Conservation (phyloP, 2,888 invertebrate genomes). For the Drosophila meridionalis region DNA sequence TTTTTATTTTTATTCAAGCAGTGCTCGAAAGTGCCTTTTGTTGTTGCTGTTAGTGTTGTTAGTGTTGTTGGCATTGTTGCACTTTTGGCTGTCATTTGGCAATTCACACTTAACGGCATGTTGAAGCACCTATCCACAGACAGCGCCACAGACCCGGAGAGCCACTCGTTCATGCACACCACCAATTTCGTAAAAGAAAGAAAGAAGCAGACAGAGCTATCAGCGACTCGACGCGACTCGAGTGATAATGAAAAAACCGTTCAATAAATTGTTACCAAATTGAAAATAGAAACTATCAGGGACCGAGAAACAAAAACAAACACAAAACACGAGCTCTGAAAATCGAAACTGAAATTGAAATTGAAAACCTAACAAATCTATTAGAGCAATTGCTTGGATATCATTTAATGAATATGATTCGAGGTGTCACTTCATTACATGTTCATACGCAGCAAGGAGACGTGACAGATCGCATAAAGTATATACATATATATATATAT, state of each 20-base stretch:
- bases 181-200: constrained; percentile 49
- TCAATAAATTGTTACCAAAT: constrained; percentile 30
- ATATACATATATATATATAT: too few species aligned
- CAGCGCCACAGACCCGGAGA: constrained; percentile 22
- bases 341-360: constrained; percentile 5
- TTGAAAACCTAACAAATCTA: constrained; percentile 28
- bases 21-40: constrained; percentile 44
- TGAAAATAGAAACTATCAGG: constrained; percentile 21
- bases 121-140: constrained; percentile 45
- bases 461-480: neutral
- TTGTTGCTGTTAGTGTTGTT: constrained; percentile 23
- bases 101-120: constrained; percentile 68
- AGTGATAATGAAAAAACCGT: constrained; percentile 52
- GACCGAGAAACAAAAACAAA: neutral
- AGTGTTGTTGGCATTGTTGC: constrained; percentile 17
- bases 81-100: constrained; percentile 52
- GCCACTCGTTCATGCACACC: constrained; percentile 44
- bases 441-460: neutral
- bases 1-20: constrained; percentile 39
- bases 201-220: constrained; percentile 6
- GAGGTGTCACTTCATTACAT: neutral
- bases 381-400: constrained; percentile 39
- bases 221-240: constrained; percentile 8
- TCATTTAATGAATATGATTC: constrained; percentile 10
- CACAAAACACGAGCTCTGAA: constrained; percentile 11